A percentile compares a stretch with the other conserved stretches of the same genome.
These are phyloP conservation scores for Melanogrammus aeglefinus DNA, from an alignment of 2,797 vertebrate species.

Conservation along the genomic window DNA sequence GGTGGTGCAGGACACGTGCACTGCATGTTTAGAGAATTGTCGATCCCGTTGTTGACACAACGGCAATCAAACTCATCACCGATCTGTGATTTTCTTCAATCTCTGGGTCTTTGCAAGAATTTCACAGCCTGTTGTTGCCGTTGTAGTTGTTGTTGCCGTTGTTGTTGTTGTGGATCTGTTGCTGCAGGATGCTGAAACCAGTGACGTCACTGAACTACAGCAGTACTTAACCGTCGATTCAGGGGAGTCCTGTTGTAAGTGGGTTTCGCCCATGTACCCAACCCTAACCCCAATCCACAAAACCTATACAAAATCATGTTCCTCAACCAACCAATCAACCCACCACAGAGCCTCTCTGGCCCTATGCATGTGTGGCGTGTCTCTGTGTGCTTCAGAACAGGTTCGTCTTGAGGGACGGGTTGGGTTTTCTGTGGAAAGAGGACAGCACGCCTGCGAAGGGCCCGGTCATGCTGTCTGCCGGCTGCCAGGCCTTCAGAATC, in stretches of 20 bases:
- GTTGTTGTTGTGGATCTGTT: not conserved
- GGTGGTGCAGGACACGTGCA: not conserved
- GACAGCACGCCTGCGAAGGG: constrained; percentile 93
- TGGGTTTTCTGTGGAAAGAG: constrained; percentile 93
- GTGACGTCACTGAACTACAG: constrained; percentile 30
- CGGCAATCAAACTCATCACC: not conserved
- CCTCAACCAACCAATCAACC: not conserved
- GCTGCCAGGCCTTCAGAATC: constrained; percentile 94
- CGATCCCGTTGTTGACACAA: not conserved
- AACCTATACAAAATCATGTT: constrained; percentile 22
- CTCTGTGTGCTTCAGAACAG: constrained; percentile 81
- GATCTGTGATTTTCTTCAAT: not conserved
- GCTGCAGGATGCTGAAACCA: not conserved
- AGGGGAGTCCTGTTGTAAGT: constrained; percentile 9
- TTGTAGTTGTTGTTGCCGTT: not conserved
- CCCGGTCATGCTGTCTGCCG: constrained; percentile 86
- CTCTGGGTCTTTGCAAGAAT: not conserved
- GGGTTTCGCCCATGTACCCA: not conserved
- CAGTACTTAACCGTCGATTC: constrained; percentile 24
- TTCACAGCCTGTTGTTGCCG: constrained; percentile 2
- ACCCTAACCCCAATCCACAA: constrained; percentile 16
- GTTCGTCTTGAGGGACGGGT: constrained; percentile 84
- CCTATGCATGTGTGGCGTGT: constrained; percentile 13
- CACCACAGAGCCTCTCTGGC: constrained; percentile 25
- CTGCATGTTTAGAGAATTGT: not conserved